These are phyloP conservation scores for Pomatorhinus ruficollis DNA, from an alignment of 2,113 vertebrate genomes.

Conservation along the genomic window DNA sequence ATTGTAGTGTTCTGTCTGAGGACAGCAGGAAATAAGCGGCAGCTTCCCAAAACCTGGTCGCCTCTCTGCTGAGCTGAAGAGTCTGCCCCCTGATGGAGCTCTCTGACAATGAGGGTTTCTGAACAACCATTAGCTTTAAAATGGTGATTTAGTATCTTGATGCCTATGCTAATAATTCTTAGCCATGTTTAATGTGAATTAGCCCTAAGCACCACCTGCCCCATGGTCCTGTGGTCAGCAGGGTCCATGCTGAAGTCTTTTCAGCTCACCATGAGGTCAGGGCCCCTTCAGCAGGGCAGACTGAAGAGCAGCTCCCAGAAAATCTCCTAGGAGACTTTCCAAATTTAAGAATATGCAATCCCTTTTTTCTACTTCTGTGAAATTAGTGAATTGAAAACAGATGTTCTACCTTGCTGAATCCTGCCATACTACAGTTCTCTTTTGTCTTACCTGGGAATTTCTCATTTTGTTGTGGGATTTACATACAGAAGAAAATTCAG, in stretches of 20 bases:
- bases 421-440: neutral
- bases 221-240: neutral
- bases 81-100: neutral
- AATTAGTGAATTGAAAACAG: neutral
- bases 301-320: neutral
- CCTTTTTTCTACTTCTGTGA: neutral
- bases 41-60: fast-evolving
- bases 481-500: neutral
- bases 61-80: neutral
- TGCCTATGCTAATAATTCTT: neutral
- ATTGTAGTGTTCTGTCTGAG: neutral
- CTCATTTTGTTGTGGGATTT: neutral
- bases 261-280: neutral
- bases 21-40: neutral
- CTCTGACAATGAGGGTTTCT: neutral
- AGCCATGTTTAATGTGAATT: neutral
- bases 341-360: neutral
- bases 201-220: neutral
- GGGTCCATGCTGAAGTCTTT: neutral
- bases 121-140: neutral
- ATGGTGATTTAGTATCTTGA: neutral
- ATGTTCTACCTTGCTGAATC: neutral
- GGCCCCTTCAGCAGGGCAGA: neutral
- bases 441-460: neutral
- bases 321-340: neutral